A percentile compares a stretch with the other conserved stretches of the same genome.
These are phyloP conservation scores for Helarctos malayanus DNA, from an alignment of 2,797 vertebrate species.

Conservation along the genomic window DNA sequence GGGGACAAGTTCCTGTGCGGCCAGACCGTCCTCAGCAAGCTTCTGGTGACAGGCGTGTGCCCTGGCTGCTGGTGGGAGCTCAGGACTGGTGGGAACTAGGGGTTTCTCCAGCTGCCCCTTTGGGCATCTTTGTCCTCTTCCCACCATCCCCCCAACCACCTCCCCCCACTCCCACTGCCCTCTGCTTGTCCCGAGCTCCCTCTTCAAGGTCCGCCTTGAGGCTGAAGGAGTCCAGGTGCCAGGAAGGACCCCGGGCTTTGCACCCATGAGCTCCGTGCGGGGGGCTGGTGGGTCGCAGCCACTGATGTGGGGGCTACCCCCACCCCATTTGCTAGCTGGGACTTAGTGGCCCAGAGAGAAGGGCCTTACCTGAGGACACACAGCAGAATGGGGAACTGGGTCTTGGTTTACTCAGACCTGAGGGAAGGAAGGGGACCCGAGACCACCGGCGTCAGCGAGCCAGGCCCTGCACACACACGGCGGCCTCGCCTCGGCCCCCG, in stretches of 20 bases:
- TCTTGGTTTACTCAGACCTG: not conserved
- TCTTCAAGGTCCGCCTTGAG: not conserved
- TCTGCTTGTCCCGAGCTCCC: not conserved
- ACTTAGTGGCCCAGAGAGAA: not conserved
- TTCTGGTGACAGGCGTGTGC: too few relatives aligned
- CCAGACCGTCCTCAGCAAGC: accelerated
- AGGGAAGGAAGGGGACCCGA: not conserved
- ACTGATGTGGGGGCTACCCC: not conserved
- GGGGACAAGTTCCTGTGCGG: not conserved
- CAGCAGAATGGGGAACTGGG: not conserved
- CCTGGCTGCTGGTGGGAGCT: not conserved
- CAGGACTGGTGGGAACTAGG: not conserved
- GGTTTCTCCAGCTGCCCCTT: not conserved
- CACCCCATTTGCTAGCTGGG: accelerated
- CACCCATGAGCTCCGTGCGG: accelerated
- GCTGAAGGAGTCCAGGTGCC: not conserved
- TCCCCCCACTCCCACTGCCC: not conserved
- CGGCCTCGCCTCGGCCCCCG: not conserved
- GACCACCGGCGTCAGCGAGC: accelerated
- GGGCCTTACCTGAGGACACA: not conserved
- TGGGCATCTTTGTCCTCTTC: too few relatives aligned
- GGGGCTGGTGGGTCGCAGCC: too few relatives aligned
- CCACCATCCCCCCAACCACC: accelerated
- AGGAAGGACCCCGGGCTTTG: not conserved
- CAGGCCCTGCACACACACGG: not conserved